Evolutionary conservation across 92 coral and sea anemone species (phyloP), one percentile per base, ranked within the genome.

Genomic region (Palythoa grandiflora): DNA sequence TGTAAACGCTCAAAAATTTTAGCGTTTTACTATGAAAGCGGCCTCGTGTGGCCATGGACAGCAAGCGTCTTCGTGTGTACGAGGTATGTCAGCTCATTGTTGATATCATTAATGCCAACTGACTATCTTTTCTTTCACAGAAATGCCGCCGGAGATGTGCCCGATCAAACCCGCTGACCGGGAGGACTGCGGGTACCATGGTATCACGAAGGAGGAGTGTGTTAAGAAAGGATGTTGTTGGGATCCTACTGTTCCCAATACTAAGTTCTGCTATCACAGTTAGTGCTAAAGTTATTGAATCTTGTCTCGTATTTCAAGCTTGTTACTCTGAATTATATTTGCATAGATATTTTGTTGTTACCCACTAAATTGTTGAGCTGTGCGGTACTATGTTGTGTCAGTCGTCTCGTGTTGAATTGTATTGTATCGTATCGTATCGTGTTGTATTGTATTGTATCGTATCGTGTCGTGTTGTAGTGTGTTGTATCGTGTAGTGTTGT

Each of bases 141-240:
- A 80, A 44, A 63, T 80, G 74, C 85, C 85, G 3, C 39, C 9
- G 55, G 85, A 80, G 13, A 80, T 80, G 85, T 80, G 85, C 39
- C 85, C 85, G 9, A 48, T 80, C 21, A 17, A 53, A 40, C 85
- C 85, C 61, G 73, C 85, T 44, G 60, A 80, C 57, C 75, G 85
- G 12, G 19, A 47, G 40, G 85, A 80, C 6, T 80, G 85, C 12
- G 85, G 85, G 0, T 80, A 80, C 53, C 63, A 37, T 21, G 85
- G 85, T n/a, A 44, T 80, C 38, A 38, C 40, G 19, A 80, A 80
- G 85, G 85, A 80, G 8, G 85, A 80, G 59, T 80, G 85, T 80
- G 53, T 80, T 19, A 6, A 19, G 13, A 80, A 80, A 35, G 85
- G 74, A 11, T 80, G 85, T 3, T 80, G 85, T 14, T 80, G 85